These are phyloP conservation scores for Sebastes fasciatus DNA, from an alignment of 2,113 vertebrate genomes.

Conservation along the genomic window DNA sequence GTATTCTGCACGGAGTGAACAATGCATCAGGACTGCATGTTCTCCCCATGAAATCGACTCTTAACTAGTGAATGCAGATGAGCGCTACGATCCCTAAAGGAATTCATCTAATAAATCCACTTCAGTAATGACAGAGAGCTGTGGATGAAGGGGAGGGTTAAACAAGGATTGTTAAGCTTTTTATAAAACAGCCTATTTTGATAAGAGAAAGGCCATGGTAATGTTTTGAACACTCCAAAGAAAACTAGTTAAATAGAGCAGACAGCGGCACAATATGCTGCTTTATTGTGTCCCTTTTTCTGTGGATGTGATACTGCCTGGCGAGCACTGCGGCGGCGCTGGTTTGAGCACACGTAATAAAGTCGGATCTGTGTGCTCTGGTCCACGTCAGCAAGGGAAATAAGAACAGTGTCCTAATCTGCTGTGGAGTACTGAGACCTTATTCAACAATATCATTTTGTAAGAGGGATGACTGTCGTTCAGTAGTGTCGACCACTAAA, in stretches of 20 bases:
- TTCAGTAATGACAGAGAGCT: conserved; percentile 16
- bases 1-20: conserved; percentile 7
- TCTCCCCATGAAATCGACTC: conserved; percentile 32
- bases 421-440: conserved; percentile 3
- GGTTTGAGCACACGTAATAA: conserved; percentile 28
- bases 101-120: conserved; percentile 56
- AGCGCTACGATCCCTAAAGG: conserved; percentile 22
- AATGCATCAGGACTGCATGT: conserved; percentile 27
- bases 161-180: conserved; percentile 30
- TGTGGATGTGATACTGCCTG: conserved; percentile 16
- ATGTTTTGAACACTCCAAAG: conserved; percentile 36
- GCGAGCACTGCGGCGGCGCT: neutral
- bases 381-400: conserved; percentile 53
- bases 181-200: conserved; percentile 5
- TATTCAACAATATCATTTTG: conserved; percentile 33
- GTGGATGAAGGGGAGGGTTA: conserved; percentile 24
- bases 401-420: conserved; percentile 41
- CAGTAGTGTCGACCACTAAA: neutral
- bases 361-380: conserved; percentile 1
- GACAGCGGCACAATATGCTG: conserved; percentile 22
- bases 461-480: conserved; percentile 4
- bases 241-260: conserved; percentile 28
- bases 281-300: conserved; percentile 32
- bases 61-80: conserved; percentile 28
- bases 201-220: conserved; percentile 20